Evolutionary conservation across 2,888 invertebrate genomes (phyloP), one percentile per base, ranked within the genome.

Genomic region (Acanthosepion lycidas): DNA sequence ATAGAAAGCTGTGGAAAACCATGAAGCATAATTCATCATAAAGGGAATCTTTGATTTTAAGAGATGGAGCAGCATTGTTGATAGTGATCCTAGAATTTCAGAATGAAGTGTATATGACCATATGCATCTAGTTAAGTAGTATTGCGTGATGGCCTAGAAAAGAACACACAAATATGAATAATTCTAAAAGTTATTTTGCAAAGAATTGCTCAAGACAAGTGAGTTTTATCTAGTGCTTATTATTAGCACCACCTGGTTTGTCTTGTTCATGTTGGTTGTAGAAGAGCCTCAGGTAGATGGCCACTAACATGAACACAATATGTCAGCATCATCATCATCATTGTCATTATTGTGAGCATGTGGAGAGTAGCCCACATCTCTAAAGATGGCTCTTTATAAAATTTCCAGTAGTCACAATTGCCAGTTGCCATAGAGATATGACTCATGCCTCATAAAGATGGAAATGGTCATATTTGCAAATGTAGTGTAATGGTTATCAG

Each of bases 331-430:
- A 78, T 78, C 78, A 78, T 78, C 78, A 78, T 78, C 5, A 64
- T 64, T 28, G 28, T 23, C 78, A 78, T 78, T 12, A 33, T 78
- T 33, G 33, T 78, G n/a, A 78, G 12, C 78, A 78, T 18, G 33
- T 78, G 20, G n/a, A 78, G 78, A 78, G 33, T 78, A 5, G n/a
- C 1, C n/a, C n/a, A 78, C 78, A 78, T 33, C n/a, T 78, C 5
- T 33, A n/a, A 78, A 78, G 59, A 78, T 78, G n/a, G n/a, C 78
- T 78, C 78, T 78, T 78, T 78, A 78, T 78, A 78, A 78, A 78
- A n/a, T 3, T 78, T 78, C 78, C n/a, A 78, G 78, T 78, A 5
- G n/a, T 78, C 78, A 78, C n/a, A n/a, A n/a, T 28, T 78, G 28
- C 78, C 1, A 28, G 78, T 78, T 78, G 33, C 78, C 33, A 78